Base-by-base conservation (phyloP, 2,113 vertebrate genomes). In the Microcebus murinus region DNA sequence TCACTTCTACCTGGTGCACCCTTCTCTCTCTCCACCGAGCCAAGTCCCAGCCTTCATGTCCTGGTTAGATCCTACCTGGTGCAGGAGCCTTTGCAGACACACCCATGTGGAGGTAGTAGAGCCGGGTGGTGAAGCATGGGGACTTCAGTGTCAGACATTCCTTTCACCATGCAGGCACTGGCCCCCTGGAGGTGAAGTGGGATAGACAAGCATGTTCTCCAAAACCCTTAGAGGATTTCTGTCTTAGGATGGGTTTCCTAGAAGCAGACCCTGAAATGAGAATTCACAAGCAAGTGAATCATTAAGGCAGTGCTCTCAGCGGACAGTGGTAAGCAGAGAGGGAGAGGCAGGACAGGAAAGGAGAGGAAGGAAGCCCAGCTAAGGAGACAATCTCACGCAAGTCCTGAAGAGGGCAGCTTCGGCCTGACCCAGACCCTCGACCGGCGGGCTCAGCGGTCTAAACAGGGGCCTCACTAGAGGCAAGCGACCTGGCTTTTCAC, bases 191-290 rank as follows among this genome's bases (percentile, higher is more conserved):
- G 36, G 10, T 68, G 31, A 50, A 48, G 15, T 92, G 48, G 48
- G 10, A 8, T 70, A 18, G 73, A 91, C 61, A 10, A 68, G 36
- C 11, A 48, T 23, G 36, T n/a, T 86, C 74, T 73, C 25, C 67
- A 67, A 86, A 87, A 6, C 8, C 4, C 36, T 42, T 68, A 65
- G 83, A 89, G 61, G 59, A 90, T 36, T 87, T 65, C 67, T 42
- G 34, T 87, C 29, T 96, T 57, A 74, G 25, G 10, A 70, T 6
- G 3, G 21, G 9, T 77, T 94, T 94, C 71, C 61, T 50, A 89
- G 81, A 96, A 91, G 67, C 48, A 84, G 77, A 84, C 8, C 31
- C 70, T 87, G 82, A 86, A 94, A 88, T 70, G 34, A 74, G 34
- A 55, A 89, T 86, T 45, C 42, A 23, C 0, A 36, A 55, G 36